Evolutionary conservation across 1,140 invertebrate genomes (phyloP).

Genomic region (Eurosta solidaginis): DNA sequence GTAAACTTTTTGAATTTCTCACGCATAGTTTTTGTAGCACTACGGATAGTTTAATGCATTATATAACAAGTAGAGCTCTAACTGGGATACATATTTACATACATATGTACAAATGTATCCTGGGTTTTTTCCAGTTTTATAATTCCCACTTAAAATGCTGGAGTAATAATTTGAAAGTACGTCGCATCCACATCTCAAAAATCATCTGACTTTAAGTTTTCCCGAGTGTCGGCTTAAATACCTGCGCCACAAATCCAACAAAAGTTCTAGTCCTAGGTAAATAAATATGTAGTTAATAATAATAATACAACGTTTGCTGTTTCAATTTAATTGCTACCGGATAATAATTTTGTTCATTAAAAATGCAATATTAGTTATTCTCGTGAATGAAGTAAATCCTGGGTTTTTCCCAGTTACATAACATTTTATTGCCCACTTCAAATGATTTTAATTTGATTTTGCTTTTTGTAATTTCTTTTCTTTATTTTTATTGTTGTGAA

Average conservation of each 20-base stretch:
- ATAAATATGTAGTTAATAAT: no score
- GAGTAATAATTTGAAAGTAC: background rate
- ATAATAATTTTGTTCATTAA: background rate
- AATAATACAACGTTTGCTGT: background rate
- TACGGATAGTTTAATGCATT: no score
- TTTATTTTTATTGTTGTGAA: background rate
- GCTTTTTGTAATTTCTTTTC: background rate
- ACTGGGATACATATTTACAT: background rate
- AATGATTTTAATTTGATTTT: background rate
- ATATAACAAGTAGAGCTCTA: no score
- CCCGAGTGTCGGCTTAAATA: background rate
- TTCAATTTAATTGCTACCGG: background rate
- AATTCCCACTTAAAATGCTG: background rate
- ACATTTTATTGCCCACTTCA: background rate
- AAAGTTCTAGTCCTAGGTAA: no score
- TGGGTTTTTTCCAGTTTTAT: background rate
- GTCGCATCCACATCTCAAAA: background rate
- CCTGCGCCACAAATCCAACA: background rate
- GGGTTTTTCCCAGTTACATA: background rate
- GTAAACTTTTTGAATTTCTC: background rate
- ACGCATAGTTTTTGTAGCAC: no score
- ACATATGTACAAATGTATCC: background rate
- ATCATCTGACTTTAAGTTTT: background rate
- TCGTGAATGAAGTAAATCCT: background rate
- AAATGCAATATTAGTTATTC: constrained; percentile 3